Base-by-base conservation (phyloP, 1,140 invertebrate species). In the Linepithema humile region DNA sequence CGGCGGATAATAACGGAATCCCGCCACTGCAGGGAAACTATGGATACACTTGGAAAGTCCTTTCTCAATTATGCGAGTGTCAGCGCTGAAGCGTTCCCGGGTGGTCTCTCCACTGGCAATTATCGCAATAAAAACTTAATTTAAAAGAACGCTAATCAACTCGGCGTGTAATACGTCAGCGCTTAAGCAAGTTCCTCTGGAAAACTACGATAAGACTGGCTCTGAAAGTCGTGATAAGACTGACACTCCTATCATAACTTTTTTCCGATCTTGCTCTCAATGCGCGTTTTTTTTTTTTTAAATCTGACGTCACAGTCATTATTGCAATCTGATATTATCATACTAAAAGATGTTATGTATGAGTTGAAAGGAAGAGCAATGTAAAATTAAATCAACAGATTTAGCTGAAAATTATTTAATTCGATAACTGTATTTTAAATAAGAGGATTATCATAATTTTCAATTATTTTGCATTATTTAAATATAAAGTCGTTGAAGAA, bases 51-150 rank as follows among this genome's bases (percentile, higher is more conserved):
- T 17, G 10, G 29, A 35, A 60, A 65, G 20, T n/a, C 17, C 15
- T 69, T 65, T 77, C 32, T 65, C 5, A 48, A 77, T 65, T 65
- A 65, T 38, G 9, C 45, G n/a, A 60, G 23, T 65, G 15, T 64
- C 40, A 32, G 12, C 17, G 53, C 23, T 17, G 29, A 50, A 0
- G n/a, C n/a, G n/a, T n/a, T n/a, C n/a, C 4, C 43, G 7, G 23
- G 2, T 26, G 40, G 2, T 65, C 40, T 69, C 6, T 5, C 20
- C 6, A 9, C 26, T n/a, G 7, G 50, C 15, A 84, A 86, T 88
- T 87, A 88, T 32, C 20, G 12, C 40, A 85, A 85, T 77, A 72
- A 26, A 45, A 38, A 77, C 32, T 85, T 75, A 73, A 88, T 87
- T 84, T 80, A 35, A 38, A n/a, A 23, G 62, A 72, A 74, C 32